Evolutionary conservation across 2,113 vertebrate species (phyloP), one percentile per base, ranked within the genome.

Genomic region (Pavo muticus): DNA sequence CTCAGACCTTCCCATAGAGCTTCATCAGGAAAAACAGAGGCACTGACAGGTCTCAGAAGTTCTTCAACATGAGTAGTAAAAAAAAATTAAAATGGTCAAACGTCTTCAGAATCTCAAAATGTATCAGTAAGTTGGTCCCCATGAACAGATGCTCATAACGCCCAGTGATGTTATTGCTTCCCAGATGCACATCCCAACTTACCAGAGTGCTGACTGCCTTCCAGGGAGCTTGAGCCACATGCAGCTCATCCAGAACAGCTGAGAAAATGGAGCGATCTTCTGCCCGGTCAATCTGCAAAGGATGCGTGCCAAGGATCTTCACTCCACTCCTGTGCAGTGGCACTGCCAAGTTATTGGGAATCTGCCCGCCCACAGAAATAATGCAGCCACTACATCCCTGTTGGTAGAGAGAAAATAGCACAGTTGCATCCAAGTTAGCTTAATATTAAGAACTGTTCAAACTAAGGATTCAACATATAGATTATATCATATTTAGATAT

Each of bases 361-460:
- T 99, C 97, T 99, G 99, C 23, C 99, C 99, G 4, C 99, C 99
- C 0, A 99, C 99, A 32, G 99, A 99, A 87, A 99, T 98, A 54
- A 99, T 99, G 97, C 98, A 99, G 64, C 99, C 99, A 37, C 95
- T 97, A 86, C 99, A 99, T 9, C 97, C 98, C 99, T 99, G 92
- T 32, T 23, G 64, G 65, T 40, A 91, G 68, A 87, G 17, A 90
- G n/a, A 89, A 67, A 75, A 52, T 13, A 69, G 47, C 10, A 70
- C 0, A 0, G 40, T 83, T 71, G 76, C 1, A 5, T 40, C 59
- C 47, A 50, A n/a, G 40, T 60, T 14, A 44, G 5, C 45, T 59
- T 35, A 73, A 81, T 14, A 39, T 14, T 21, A 83, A 68, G 29
- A 86, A 17, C 32, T 74, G 39, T 45, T 59, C 44, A 10, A 80